Conservation (phyloP, 2,888 invertebrate genomes). For the Brachypalpus laphriformis region DNA sequence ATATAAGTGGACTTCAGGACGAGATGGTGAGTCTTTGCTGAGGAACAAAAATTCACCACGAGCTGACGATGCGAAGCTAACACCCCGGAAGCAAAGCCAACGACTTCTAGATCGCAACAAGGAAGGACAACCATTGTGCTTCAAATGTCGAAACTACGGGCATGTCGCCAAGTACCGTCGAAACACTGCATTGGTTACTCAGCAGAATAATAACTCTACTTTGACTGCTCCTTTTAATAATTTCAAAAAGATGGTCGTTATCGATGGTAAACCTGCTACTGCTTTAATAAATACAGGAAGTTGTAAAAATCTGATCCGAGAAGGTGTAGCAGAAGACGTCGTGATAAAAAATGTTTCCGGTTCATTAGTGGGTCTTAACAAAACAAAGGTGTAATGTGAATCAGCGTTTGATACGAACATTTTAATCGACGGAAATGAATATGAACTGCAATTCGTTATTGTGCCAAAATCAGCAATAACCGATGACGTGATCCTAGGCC, state of each 20-base stretch:
- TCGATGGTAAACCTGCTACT: not conserved
- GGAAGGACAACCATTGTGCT: not conserved
- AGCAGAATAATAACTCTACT: not conserved
- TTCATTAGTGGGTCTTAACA: not conserved
- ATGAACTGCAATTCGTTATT: not conserved
- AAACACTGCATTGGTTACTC: not conserved
- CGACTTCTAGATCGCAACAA: not conserved
- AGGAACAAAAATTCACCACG: not conserved
- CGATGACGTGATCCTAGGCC: not conserved
- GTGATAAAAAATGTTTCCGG: not conserved
- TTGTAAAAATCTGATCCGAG: not conserved
- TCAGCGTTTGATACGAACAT: not conserved
- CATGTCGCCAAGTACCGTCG: not conserved
- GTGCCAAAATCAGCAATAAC: not conserved
- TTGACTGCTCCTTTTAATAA: not conserved
- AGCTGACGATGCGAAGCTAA: not conserved
- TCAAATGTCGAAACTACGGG: not conserved
- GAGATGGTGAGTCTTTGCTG: not conserved
- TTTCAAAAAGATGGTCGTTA: not conserved
- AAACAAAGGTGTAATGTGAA: not conserved
- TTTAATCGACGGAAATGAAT: not conserved
- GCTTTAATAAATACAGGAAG: not conserved
- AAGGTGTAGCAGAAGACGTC: not conserved
- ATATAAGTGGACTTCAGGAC: not conserved
- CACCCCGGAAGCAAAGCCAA: not conserved